Evolutionary conservation across 2,113 vertebrate species (phyloP).

Genomic region (Ciconia boyciana): DNA sequence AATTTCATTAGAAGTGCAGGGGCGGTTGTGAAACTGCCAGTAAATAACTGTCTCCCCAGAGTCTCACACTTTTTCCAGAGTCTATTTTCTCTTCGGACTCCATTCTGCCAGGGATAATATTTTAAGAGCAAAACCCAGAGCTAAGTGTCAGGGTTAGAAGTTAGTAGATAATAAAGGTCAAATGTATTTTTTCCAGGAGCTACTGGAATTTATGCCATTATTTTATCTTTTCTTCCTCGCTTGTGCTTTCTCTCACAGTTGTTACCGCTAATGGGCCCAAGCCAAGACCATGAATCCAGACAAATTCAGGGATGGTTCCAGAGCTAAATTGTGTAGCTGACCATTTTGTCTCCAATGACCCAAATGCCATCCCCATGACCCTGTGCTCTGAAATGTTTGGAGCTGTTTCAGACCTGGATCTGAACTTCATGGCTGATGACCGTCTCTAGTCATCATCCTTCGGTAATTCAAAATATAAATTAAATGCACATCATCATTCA

Average conservation of each 20-base stretch:
- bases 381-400: neutral
- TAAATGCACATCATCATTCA: neutral
- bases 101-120: slow-evolving; percentile 7
- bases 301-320: neutral
- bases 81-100: neutral
- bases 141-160: neutral
- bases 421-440: neutral
- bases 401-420: neutral
- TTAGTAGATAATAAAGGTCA: slow-evolving; percentile 37
- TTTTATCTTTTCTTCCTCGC: slow-evolving; percentile 15
- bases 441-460: neutral
- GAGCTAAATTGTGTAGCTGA: neutral
- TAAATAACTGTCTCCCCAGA: slow-evolving; percentile 47
- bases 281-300: neutral
- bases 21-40: neutral
- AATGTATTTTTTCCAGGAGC: slow-evolving; percentile 29
- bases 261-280: neutral
- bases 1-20: slow-evolving; percentile 44
- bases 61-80: slow-evolving; percentile 29
- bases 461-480: neutral
- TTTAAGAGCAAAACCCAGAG: slow-evolving; percentile 5
- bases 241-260: neutral
- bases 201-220: slow-evolving; percentile 35
- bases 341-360: neutral
- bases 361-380: neutral